A percentile compares a stretch with the other conserved stretches of the same genome.
Conservation (phyloP, 2,888 invertebrate species). For the Masnerella sp. region DNA sequence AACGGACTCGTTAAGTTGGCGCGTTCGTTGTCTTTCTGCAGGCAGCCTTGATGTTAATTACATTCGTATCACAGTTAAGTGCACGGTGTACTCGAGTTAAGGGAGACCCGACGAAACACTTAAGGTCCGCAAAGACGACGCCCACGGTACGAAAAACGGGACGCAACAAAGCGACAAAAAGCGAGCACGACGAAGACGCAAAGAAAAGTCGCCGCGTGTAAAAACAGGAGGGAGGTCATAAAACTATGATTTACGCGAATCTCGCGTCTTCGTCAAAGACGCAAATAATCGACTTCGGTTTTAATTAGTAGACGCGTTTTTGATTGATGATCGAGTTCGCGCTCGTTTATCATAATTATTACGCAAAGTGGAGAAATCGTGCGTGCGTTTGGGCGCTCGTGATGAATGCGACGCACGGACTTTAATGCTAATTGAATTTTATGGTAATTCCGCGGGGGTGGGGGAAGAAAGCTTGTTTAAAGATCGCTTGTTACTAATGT, state of each 20-base stretch:
- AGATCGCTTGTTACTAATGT: conserved; percentile 49
- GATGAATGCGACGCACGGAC: conserved; percentile 35
- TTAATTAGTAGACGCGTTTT: conserved; percentile 34
- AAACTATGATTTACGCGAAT: conserved; percentile 74
- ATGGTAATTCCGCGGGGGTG: conserved; percentile 26
- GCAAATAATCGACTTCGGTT: conserved; percentile 45
- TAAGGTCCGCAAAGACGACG: conserved; percentile 57
- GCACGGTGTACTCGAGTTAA: conserved; percentile 58
- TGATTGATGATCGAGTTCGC: conserved; percentile 39
- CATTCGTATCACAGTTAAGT: conserved; percentile 43
- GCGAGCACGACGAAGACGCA: not conserved
- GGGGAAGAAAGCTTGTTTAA: conserved; percentile 30
- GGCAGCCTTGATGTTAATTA: conserved; percentile 45
- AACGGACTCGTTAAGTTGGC: conserved; percentile 37
- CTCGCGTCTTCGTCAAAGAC: conserved; percentile 25
- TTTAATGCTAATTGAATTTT: conserved; percentile 51
- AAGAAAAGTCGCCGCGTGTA: conserved; percentile 26
- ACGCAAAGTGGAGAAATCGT: conserved; percentile 52
- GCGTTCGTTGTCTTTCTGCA: conserved; percentile 25
- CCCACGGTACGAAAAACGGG: not conserved
- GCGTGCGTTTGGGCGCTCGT: conserved; percentile 25
- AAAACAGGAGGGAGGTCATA: conserved; percentile 68
- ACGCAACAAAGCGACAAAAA: not conserved
- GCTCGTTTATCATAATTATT: conserved; percentile 52
- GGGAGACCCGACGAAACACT: conserved; percentile 64